A percentile compares a stretch with the other conserved stretches of the same genome.
phyloP scores from a whole-genome alignment of 2,888 invertebrate genomes.

The Cephus runcator region DNA sequence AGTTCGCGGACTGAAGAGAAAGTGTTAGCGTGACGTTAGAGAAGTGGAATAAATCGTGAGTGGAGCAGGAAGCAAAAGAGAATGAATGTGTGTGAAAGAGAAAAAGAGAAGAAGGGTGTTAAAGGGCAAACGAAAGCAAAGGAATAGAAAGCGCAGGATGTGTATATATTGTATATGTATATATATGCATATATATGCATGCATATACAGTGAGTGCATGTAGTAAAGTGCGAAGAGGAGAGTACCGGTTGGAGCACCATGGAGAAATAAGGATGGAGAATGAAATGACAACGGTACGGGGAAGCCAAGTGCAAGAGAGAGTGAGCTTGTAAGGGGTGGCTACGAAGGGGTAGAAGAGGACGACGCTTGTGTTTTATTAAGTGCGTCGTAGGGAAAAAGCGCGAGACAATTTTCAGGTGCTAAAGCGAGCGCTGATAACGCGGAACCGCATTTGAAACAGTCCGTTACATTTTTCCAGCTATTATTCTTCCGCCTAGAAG shows the following conservation, averaged over 20 bases:
- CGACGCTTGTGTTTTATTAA: constrained; percentile 60
- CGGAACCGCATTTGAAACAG: constrained; percentile 44
- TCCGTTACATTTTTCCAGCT: constrained; percentile 45
- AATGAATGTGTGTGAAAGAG: constrained; percentile 4
- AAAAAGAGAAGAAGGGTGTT: constrained; percentile 41
- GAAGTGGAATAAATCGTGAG: constrained; percentile 2
- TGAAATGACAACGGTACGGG: neutral
- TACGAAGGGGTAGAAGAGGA: constrained; percentile 23
- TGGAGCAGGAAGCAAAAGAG: constrained; percentile 37
- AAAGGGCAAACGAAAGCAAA: constrained; percentile 42
- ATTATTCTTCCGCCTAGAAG: constrained; percentile 22
- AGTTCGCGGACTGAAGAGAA: neutral
- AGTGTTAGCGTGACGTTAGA: neutral
- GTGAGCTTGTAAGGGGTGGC: constrained; percentile 13
- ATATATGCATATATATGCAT: neutral
- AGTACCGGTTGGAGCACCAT: constrained; percentile 26
- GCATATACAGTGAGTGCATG: neutral
- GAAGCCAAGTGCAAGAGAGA: constrained; percentile 3
- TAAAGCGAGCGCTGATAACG: constrained; percentile 57
- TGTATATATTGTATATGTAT: neutral
- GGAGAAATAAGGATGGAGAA: constrained; percentile 23
- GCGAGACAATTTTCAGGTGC: constrained; percentile 61
- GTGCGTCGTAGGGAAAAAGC: constrained; percentile 59
- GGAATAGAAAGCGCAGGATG: constrained; percentile 10
- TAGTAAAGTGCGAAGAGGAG: constrained; percentile 31